Base-by-base conservation (phyloP, 2,797 vertebrate species). In the Crocodylus rhombifer region DNA sequence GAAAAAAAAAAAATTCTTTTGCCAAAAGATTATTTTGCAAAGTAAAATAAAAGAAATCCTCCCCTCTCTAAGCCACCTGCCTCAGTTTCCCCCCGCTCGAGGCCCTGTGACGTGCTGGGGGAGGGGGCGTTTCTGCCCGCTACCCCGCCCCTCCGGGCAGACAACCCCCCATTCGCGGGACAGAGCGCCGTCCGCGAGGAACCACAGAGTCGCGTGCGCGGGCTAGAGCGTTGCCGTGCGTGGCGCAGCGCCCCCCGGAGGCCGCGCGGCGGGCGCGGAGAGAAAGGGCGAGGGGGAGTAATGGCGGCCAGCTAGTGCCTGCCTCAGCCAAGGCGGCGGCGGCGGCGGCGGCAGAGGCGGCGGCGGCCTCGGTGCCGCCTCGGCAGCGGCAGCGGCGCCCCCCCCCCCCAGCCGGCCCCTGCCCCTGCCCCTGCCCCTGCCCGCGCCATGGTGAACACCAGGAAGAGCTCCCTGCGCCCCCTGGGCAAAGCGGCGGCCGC, bases 361-460 rank as follows among this genome's bases (percentile, higher is more conserved):
- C 76, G 91, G 87, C 79, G 84, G 82, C 57, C 87, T 75, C 86
- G 64, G 92, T 93, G 84, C 80, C 92, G 92, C 88, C 55, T 89
- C 86, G 36, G 88, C 79, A 8, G 67, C 89, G 9, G 86, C 63
- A 21, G 57, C 82, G 2, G 89, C 82, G 4, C n/a, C 87, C 84
- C 21, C 87, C 80, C 63, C 33, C 30, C 26, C 62, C 21, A 20
- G 17, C 36, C 78, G 33, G 18, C 82, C 82, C 89, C 88, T 64
- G 67, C 13, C 3, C 64, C 42, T 28, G 84, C 33, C 89, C 91
- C 90, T 86, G 77, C 95, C 91, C 77, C 91, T 55, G 79, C 81
- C 87, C 67, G 96, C 96, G 95, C 96, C 98, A 99, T 99, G 99
- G 99, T 99, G 98, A 99, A 99, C 97, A 99, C 99, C 88, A 98